These are phyloP conservation scores for Monodelphis domestica DNA, from an alignment of 2,797 vertebrate species.

Conservation along the genomic window DNA sequence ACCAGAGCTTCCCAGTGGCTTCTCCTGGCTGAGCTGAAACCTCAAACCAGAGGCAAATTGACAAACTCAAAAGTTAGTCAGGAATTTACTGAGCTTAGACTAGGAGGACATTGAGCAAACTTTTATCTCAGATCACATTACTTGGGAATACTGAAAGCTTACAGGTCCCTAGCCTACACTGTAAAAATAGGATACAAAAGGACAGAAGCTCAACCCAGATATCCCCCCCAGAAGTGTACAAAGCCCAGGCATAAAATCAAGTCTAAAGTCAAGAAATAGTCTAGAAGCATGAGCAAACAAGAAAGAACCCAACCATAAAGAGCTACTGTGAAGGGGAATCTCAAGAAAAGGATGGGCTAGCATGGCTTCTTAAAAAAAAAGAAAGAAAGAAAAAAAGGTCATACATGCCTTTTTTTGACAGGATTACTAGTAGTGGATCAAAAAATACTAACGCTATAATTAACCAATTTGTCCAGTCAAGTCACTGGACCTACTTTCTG, in stretches of 20 bases:
- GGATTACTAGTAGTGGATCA: too few relatives aligned
- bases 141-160: not conserved
- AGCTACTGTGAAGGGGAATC: not conserved
- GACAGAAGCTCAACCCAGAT: not conserved
- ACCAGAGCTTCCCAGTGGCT: not conserved
- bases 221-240: not conserved
- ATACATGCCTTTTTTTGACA: too few relatives aligned
- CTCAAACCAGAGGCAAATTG: not conserved
- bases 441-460: not conserved
- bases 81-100: too few relatives aligned
- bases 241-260: not conserved
- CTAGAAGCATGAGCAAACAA: not conserved
- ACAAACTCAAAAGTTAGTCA: too few relatives aligned
- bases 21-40: not conserved
- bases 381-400: too few relatives aligned
- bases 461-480: not conserved
- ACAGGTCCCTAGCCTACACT: not conserved
- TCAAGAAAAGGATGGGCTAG: not conserved
- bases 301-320: not conserved
- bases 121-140: not conserved
- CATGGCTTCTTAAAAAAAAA: not conserved
- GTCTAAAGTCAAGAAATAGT: not conserved
- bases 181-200: not conserved
- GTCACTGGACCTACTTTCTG: not conserved
- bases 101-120: not conserved